A percentile compares a stretch with the other conserved stretches of the same genome.
Conservation (phyloP, 2,797 vertebrate species). For the Borostomias antarcticus region DNA sequence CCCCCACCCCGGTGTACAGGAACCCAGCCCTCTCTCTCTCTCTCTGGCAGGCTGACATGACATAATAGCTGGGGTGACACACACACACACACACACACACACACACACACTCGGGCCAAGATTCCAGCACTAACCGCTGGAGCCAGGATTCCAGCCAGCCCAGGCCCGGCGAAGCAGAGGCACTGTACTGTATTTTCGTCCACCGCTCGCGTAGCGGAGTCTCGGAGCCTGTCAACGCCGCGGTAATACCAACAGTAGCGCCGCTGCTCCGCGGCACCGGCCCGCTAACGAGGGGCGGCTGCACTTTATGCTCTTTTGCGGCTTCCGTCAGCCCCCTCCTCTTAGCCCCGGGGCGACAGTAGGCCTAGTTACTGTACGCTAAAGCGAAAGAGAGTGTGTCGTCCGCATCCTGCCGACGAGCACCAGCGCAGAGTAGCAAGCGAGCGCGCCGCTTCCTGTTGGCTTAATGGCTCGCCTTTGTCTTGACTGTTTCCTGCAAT, state of each 20-base stretch:
- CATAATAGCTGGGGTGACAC: constrained; percentile 50
- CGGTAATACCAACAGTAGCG: no score
- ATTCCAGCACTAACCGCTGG: constrained; percentile 62
- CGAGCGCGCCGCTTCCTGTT: constrained; percentile 59
- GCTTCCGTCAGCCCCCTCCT: neutral
- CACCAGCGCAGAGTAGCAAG: constrained; percentile 5
- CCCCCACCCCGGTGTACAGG: constrained; percentile 18
- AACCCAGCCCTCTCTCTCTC: constrained; percentile 11
- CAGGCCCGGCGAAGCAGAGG: constrained; percentile 32
- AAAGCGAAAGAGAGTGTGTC: constrained; percentile 6
- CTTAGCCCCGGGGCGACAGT: no score
- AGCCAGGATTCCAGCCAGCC: constrained; percentile 7
- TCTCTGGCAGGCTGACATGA: neutral
- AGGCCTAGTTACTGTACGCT: constrained; percentile 15
- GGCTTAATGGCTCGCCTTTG: constrained; percentile 64
- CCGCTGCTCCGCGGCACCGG: no score
- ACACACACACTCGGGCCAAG: constrained; percentile 55
- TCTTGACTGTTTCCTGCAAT: constrained; percentile 68
- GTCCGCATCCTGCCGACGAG: constrained; percentile 47
- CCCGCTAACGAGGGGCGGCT: no score
- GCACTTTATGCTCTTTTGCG: neutral
- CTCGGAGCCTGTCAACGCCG: no score
- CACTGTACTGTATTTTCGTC: neutral
- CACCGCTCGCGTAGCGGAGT: no score
- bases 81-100: constrained; percentile 46